Conservation (phyloP, 2,888 invertebrate genomes). For the Eremobia ochroleuca region DNA sequence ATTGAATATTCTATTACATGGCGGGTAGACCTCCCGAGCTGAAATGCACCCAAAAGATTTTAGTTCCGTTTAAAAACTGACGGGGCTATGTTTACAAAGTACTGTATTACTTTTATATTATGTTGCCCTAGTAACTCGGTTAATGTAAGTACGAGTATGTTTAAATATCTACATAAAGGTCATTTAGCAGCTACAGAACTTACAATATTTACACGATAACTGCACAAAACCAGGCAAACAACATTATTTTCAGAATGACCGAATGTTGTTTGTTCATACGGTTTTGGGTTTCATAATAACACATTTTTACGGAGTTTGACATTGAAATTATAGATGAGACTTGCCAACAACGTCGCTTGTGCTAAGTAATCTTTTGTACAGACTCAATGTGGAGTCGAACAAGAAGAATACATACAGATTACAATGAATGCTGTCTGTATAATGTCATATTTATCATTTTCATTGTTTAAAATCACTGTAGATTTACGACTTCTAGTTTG, state of each 20-base stretch:
- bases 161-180: slow-evolving; percentile 57
- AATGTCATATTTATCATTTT: slow-evolving; percentile 23
- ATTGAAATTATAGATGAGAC: slow-evolving; percentile 76
- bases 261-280: slow-evolving; percentile 75
- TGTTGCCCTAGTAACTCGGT: neutral
- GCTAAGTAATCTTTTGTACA: slow-evolving; percentile 62
- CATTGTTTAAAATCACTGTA: slow-evolving; percentile 29
- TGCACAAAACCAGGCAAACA: slow-evolving; percentile 69
- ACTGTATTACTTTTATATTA: slow-evolving; percentile 31
- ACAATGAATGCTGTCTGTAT: slow-evolving; percentile 35
- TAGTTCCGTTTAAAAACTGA: slow-evolving; percentile 2
- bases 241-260: slow-evolving; percentile 72
- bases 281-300: slow-evolving; percentile 76
- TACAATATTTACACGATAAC: slow-evolving; percentile 65
- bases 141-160: neutral
- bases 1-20: slow-evolving; percentile 52
- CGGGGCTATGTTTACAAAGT: slow-evolving; percentile 10
- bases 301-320: slow-evolving; percentile 78
- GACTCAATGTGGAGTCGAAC: slow-evolving; percentile 47
- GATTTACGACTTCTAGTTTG: slow-evolving; percentile 12
- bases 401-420: slow-evolving; percentile 52
- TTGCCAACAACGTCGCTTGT: slow-evolving; percentile 53
- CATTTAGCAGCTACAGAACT: slow-evolving; percentile 61
- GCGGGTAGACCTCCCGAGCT: slow-evolving; percentile 1
- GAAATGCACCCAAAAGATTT: slow-evolving; percentile 35